phyloP scores from a whole-genome alignment of 2,888 invertebrate species.

The Drosophila prolongata region DNA sequence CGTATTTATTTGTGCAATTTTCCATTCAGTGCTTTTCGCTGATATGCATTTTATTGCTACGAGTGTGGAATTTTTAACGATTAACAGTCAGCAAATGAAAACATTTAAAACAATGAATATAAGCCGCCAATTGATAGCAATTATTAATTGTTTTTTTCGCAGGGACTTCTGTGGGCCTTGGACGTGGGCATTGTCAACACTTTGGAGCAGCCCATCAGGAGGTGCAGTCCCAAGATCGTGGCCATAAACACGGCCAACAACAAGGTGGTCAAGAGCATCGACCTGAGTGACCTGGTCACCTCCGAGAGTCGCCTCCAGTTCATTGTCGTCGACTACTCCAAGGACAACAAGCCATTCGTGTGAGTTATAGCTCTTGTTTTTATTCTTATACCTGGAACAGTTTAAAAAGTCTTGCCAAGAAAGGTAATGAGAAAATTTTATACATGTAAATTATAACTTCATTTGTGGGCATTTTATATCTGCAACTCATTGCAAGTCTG shows the following conservation, averaged over 20 bases:
- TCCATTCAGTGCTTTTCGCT: constrained; percentile 27
- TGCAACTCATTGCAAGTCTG: too few relatives aligned
- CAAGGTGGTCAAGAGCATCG: constrained; percentile 86
- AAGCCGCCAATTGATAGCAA: constrained; percentile 8
- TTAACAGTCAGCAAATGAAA: constrained; percentile 46
- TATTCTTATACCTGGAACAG: neutral
- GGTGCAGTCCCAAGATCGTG: constrained; percentile 87
- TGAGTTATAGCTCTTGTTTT: constrained; percentile 71
- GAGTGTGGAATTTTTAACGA: constrained; percentile 25
- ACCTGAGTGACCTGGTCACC: constrained; percentile 85
- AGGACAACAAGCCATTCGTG: constrained; percentile 85
- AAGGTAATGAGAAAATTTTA: neutral
- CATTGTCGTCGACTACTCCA: constrained; percentile 86
- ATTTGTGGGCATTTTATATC: neutral
- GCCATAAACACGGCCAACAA: constrained; percentile 86
- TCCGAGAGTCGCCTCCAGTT: constrained; percentile 86
- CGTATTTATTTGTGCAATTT: constrained; percentile 44
- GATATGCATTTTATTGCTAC: constrained; percentile 24
- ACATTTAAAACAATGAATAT: constrained; percentile 31
- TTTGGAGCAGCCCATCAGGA: constrained; percentile 86
- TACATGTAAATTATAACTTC: neutral
- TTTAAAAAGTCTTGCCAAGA: too few relatives aligned
- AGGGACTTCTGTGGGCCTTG: constrained; percentile 87
- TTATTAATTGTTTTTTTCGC: constrained; percentile 25
- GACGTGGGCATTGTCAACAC: constrained; percentile 87